Base-by-base conservation (phyloP, 2,888 invertebrate species). In the Venustoraphidia nigricollis region DNA sequence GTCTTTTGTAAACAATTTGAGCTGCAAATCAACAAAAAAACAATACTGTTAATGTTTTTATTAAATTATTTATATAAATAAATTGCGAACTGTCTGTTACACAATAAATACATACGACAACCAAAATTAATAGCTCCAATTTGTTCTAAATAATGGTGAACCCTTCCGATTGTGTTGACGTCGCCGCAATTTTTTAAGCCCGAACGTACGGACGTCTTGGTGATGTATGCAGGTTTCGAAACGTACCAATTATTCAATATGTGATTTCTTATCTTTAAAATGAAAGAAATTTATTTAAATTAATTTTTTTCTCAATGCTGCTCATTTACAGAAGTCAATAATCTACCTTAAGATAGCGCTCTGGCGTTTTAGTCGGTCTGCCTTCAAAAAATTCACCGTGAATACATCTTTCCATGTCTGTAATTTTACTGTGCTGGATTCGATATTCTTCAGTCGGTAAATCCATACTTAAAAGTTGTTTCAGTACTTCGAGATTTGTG, bases 71-170 rank as follows among this genome's bases (percentile, higher is more conserved):
- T n/a, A n/a, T n/a, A n/a, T n/a, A n/a, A n/a, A n/a, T n/a, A n/a
- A n/a, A n/a, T n/a, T n/a, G n/a, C n/a, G n/a, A n/a, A n/a, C n/a
- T n/a, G n/a, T 4, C 17, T 27, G 6, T 27, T 27, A 27, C 5
- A 27, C 3, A 27, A 27, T 27, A 55, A 53, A 53, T 51, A 62
- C 65, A 63, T 62, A 72, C 75, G 68, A 62, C 76, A 77, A 10
- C 73, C 73, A 65, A 75, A 77, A 64, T 79, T 79, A 50, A 79
- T 77, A 13, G 73, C 76, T 11, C 78, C 79, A 51, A 72, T 70
- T 62, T 75, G 73, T 60, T 79, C 79, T 48, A 79, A 62, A 54
- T 73, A 74, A 17, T 70, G 63, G 62, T 79, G 78, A 34, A 79
- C 71, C 49, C 74, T 64, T 10, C 76, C 72, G 49, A 79, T 75